Conservation (phyloP, 2,113 vertebrate species). For the Phalacrocorax carbo region DNA sequence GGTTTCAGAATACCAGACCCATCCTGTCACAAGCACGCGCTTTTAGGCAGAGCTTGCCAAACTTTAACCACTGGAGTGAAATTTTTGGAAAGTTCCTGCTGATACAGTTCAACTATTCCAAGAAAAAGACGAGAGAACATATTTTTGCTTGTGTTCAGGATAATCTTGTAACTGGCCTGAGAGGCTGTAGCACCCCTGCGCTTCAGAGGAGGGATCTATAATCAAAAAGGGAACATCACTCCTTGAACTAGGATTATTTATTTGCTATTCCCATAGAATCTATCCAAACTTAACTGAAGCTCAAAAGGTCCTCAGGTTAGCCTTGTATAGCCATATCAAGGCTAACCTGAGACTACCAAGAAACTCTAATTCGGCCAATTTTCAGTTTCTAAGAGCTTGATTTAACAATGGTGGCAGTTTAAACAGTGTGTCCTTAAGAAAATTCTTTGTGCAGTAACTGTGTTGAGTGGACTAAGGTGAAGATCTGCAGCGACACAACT, state of each 20-base stretch:
- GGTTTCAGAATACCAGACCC: background rate
- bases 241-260: background rate
- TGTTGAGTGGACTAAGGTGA: background rate
- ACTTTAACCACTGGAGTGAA: background rate
- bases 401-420: background rate
- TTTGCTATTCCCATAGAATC: background rate
- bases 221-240: background rate
- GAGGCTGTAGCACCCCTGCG: background rate
- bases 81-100: background rate
- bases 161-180: background rate
- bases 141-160: background rate
- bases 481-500: background rate
- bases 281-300: background rate
- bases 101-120: slow-evolving; percentile 19
- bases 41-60: background rate
- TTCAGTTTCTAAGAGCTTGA: background rate
- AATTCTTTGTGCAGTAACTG: background rate
- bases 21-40: slow-evolving; percentile 17
- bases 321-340: too few relatives aligned
- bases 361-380: background rate
- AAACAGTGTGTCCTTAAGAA: background rate
- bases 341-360: background rate
- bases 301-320: background rate
- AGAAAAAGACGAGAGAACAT: slow-evolving; percentile 6
- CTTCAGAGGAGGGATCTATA: background rate